Conservation (phyloP, 1,140 invertebrate species). For the Geopemphigus sp. region DNA sequence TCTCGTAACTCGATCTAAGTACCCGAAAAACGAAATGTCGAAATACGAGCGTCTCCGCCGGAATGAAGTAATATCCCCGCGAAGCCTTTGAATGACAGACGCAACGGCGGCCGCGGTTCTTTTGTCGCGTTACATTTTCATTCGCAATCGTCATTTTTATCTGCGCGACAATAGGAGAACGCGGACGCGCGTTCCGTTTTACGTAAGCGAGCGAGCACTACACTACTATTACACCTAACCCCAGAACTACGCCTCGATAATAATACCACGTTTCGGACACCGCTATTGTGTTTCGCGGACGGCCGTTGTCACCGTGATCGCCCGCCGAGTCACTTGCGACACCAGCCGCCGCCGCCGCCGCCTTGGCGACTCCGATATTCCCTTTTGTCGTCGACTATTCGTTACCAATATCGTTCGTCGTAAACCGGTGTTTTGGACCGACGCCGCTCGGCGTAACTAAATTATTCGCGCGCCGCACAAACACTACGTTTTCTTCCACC, state of each 20-base stretch:
- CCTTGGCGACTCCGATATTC: neutral
- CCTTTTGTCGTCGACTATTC: neutral
- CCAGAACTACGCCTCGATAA: neutral
- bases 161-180: neutral
- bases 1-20: too few species aligned
- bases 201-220: neutral
- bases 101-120: neutral
- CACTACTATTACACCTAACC: too few species aligned
- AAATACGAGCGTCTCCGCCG: neutral
- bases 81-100: slow-evolving; percentile 10
- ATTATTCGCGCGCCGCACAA: too few species aligned
- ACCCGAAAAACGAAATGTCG: neutral
- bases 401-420: neutral
- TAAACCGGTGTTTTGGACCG: neutral
- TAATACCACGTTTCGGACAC: neutral
- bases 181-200: neutral
- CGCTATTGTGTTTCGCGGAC: neutral
- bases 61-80: neutral
- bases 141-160: slow-evolving; percentile 26
- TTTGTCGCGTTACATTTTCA: neutral
- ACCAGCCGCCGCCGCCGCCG: too few species aligned
- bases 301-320: neutral
- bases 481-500: too few species aligned
- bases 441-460: too few species aligned
- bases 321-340: neutral